A percentile compares a stretch with the other conserved stretches of the same genome.
phyloP scores from a whole-genome alignment of 35 echinoderm and acorn worm genomes.

The Apostichopus californicus region DNA sequence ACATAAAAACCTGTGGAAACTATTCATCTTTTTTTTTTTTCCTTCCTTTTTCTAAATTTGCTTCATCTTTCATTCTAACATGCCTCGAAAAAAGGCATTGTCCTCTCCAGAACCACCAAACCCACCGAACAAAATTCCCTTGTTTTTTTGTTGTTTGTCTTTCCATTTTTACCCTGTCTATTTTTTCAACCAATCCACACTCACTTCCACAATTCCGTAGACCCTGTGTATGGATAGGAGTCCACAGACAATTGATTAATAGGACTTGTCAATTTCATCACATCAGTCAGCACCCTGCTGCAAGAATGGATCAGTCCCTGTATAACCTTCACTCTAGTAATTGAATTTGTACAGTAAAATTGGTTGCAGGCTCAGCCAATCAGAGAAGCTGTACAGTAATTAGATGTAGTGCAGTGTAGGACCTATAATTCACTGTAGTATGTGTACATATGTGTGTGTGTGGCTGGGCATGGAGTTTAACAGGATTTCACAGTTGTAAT shows the following conservation, averaged over 20 bases:
- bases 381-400: conserved; percentile 40
- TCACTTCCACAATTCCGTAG: too few relatives aligned
- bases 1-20: not conserved
- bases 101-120: too few relatives aligned
- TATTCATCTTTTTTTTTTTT: not conserved
- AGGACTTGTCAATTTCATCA: conserved; percentile 11
- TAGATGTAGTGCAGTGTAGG: conserved; percentile 50
- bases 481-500: conserved; percentile 56
- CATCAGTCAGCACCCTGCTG: not conserved
- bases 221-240: too few relatives aligned
- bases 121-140: too few relatives aligned
- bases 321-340: conserved; percentile 45
- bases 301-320: conserved; percentile 35
- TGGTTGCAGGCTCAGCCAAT: conserved; percentile 39
- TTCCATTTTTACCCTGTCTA: not conserved
- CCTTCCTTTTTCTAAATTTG: not conserved
- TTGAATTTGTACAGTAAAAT: conserved; percentile 59
- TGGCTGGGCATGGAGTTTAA: not conserved
- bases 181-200: not conserved
- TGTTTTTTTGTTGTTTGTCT: too few relatives aligned
- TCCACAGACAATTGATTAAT: conserved; percentile 22
- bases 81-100: too few relatives aligned
- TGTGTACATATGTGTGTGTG: not conserved
- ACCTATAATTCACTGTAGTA: conserved; percentile 49
- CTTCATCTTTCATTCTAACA: not conserved